Evolutionary conservation across 2,888 invertebrate genomes (phyloP).

Genomic region (Clitarchus hookeri): DNA sequence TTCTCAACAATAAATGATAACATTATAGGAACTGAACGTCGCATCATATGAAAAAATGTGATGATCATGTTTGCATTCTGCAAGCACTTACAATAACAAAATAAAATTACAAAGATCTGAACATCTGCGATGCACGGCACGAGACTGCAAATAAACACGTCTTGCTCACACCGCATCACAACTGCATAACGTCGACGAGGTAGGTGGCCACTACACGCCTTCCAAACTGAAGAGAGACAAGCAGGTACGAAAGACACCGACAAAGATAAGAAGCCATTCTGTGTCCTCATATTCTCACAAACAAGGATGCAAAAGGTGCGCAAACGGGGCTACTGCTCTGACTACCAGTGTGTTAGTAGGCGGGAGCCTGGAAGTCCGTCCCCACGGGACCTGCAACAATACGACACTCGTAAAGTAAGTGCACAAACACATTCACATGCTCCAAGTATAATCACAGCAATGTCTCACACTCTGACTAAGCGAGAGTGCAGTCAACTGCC

Average conservation of each 20-base stretch:
- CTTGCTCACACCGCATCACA: too few relatives aligned
- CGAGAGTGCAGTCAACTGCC: too few relatives aligned
- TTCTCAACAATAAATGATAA: neutral
- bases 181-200: too few relatives aligned
- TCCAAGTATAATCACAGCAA: neutral
- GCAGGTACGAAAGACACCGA: neutral
- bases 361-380: slow-evolving; percentile 56
- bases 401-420: neutral
- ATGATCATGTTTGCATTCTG: too few relatives aligned
- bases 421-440: neutral
- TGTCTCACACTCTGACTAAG: neutral
- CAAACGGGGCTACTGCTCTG: neutral
- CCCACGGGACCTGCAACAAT: slow-evolving; percentile 45
- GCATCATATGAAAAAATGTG: neutral
- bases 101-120: neutral
- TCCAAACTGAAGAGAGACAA: neutral
- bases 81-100: neutral
- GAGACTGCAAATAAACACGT: too few relatives aligned
- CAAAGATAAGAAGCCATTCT: neutral
- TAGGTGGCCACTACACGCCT: neutral
- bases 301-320: neutral
- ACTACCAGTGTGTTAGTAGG: slow-evolving; percentile 49
- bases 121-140: neutral
- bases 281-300: too few relatives aligned
- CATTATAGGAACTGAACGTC: slow-evolving; percentile 7